Conservation (phyloP, 2,797 vertebrate genomes). For the Gallinago solitaria region DNA sequence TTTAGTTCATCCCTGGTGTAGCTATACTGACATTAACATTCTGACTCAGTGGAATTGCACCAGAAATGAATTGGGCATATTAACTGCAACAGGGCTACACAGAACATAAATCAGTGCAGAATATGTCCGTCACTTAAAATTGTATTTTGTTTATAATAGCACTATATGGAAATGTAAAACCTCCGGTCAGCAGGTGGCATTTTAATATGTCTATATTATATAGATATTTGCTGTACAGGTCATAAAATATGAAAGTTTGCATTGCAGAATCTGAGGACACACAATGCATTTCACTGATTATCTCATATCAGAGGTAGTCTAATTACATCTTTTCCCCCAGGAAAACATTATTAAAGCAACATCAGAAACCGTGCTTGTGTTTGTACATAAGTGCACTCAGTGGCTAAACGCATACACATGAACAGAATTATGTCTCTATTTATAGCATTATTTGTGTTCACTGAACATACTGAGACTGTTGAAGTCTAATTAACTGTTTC, state of each 20-base stretch:
- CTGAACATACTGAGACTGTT: not conserved
- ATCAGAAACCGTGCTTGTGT: not conserved
- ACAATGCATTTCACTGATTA: not conserved
- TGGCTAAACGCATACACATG: not conserved
- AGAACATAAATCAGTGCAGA: not conserved
- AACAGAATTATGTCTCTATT: not conserved
- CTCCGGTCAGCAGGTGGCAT: not conserved
- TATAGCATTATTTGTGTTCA: not conserved
- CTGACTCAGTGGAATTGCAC: not conserved
- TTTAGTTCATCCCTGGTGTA: not conserved
- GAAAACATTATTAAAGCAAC: not conserved
- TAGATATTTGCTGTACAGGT: not conserved
- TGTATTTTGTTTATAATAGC: not conserved
- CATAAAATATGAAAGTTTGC: not conserved
- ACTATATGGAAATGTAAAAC: not conserved
- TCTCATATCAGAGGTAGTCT: not conserved
- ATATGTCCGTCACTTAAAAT: not conserved
- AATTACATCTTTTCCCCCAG: not conserved
- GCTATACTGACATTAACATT: not conserved
- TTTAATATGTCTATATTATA: not conserved
- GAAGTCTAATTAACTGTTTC: not conserved
- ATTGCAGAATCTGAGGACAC: not conserved
- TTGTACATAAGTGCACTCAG: not conserved
- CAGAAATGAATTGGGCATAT: not conserved
- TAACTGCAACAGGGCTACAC: not conserved